These are phyloP conservation scores for Pipistrellus nathusii DNA, from an alignment of 2,797 vertebrate genomes.

Conservation along the genomic window DNA sequence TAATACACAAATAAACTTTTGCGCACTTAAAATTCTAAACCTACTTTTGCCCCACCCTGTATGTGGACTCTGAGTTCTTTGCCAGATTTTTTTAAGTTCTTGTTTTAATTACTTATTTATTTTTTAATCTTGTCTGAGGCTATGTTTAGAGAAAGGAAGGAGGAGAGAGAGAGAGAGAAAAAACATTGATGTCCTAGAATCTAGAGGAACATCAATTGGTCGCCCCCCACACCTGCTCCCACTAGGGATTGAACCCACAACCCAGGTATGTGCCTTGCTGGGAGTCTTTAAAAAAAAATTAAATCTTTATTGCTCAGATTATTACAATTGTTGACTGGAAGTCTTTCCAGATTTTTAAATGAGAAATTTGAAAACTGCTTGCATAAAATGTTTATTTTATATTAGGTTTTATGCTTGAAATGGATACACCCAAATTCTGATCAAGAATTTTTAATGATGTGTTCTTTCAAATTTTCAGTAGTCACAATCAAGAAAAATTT, in stretches of 20 bases:
- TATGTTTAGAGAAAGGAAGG: background rate
- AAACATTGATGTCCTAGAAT: too few relatives aligned
- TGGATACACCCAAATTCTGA: slow-evolving; percentile 49
- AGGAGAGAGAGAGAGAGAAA: background rate
- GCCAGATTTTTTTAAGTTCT: background rate
- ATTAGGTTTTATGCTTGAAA: slow-evolving; percentile 56
- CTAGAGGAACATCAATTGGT: background rate
- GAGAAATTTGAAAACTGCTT: slow-evolving; percentile 56
- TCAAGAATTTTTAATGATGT: slow-evolving; percentile 50
- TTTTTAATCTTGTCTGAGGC: background rate
- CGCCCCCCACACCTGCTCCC: background rate
- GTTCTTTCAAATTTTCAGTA: slow-evolving; percentile 59
- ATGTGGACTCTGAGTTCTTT: background rate
- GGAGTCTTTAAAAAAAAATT: background rate
- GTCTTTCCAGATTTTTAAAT: slow-evolving; percentile 55
- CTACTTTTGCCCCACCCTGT: background rate
- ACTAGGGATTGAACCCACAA: background rate
- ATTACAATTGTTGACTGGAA: background rate
- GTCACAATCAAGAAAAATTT: slow-evolving; percentile 28
- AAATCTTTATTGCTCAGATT: too few relatives aligned
- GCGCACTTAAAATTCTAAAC: background rate
- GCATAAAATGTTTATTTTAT: slow-evolving; percentile 53
- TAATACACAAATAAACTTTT: background rate
- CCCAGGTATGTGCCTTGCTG: background rate
- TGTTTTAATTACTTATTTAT: background rate